These are phyloP conservation scores for Ceyx cyanopectus DNA, from an alignment of 2,113 vertebrate genomes.

Conservation along the genomic window DNA sequence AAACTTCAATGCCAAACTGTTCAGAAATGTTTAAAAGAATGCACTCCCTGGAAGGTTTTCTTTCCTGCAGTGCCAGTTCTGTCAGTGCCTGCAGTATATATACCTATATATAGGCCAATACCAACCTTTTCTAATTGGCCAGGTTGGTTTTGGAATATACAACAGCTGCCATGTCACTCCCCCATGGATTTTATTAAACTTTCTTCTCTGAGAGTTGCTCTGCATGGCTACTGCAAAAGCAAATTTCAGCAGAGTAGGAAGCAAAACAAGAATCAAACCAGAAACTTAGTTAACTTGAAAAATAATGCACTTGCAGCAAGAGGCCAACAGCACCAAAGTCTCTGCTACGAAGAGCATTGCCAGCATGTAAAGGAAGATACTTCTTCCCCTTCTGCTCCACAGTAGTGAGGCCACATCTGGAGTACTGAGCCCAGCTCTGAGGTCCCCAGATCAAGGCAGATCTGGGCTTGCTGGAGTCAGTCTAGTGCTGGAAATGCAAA, in stretches of 20 bases:
- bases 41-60: neutral
- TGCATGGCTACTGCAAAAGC: accelerated
- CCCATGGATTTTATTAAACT: neutral
- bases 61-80: neutral
- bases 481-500: neutral
- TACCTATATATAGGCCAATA: neutral
- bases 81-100: too few species aligned
- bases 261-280: neutral
- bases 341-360: neutral
- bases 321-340: neutral
- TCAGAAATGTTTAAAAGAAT: neutral
- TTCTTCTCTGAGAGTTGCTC: neutral
- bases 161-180: accelerated
- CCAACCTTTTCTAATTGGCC: neutral
- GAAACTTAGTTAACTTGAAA: neutral
- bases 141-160: neutral
- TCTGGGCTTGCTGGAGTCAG: neutral
- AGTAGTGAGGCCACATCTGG: neutral
- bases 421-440: neutral
- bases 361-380: neutral
- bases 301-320: accelerated
- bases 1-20: neutral
- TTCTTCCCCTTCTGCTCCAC: neutral
- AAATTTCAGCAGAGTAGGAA: neutral
- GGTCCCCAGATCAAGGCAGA: neutral